A percentile compares a stretch with the other conserved stretches of the same genome.
Evolutionary conservation across 1,140 invertebrate species (phyloP).

Genomic region (Lycorma delicatula): DNA sequence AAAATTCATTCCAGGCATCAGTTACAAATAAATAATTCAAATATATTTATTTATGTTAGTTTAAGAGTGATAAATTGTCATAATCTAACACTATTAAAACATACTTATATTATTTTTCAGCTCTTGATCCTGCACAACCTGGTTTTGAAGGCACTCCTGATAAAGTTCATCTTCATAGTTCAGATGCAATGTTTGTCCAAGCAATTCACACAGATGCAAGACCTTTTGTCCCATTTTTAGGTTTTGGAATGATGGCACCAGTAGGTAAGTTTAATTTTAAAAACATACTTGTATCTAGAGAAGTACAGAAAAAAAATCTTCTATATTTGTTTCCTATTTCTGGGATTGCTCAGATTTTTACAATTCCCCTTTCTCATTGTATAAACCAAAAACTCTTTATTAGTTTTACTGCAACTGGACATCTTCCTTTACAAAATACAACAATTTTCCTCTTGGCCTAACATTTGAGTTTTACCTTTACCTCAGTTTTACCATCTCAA

Average conservation of each 20-base stretch:
- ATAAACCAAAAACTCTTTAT: too few species aligned
- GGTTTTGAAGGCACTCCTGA: slow-evolving; percentile 38
- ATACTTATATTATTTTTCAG: slow-evolving; percentile 28
- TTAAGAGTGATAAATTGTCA: background rate
- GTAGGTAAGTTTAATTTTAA: slow-evolving; percentile 26
- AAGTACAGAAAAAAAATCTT: too few species aligned
- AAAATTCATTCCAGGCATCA: too few species aligned
- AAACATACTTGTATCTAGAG: too few species aligned
- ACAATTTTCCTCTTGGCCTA: too few species aligned
- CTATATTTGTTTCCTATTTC: too few species aligned
- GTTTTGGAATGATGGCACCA: slow-evolving; percentile 36
- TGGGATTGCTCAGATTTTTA: too few species aligned
- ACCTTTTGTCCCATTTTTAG: slow-evolving; percentile 36
- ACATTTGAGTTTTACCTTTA: too few species aligned
- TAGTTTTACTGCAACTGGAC: too few species aligned
- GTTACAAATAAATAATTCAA: background rate
- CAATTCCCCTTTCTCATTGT: too few species aligned
- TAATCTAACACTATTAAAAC: background rate
- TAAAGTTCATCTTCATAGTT: slow-evolving; percentile 33
- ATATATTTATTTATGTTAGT: background rate
- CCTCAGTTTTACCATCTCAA: too few species aligned
- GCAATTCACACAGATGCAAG: slow-evolving; percentile 41
- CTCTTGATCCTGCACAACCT: slow-evolving; percentile 44
- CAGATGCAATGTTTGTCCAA: slow-evolving; percentile 41
- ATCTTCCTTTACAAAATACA: too few species aligned